Evolutionary conservation across 2,797 vertebrate genomes (phyloP).

Genomic region (Pangasius djambal): DNA sequence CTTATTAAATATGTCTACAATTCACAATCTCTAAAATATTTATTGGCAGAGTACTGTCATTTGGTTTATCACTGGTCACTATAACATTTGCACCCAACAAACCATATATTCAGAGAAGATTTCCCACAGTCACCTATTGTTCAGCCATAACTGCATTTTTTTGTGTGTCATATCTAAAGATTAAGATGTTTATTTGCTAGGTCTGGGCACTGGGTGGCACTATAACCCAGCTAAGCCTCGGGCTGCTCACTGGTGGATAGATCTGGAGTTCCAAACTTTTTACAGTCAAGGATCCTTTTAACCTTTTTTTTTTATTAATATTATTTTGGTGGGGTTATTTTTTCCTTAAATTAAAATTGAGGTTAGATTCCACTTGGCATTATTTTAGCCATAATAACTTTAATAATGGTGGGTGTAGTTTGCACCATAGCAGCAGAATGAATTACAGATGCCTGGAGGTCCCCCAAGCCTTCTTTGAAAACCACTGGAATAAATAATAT

Average conservation of each 20-base stretch:
- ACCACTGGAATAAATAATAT: not conserved
- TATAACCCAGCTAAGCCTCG: not conserved
- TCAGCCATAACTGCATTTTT: not conserved
- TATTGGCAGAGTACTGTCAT: not conserved
- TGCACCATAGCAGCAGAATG: not conserved
- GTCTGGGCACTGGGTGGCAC: conserved; percentile 25
- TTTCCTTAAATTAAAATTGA: not conserved
- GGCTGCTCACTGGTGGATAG: not conserved
- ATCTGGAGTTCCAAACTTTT: not conserved
- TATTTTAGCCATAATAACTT: not conserved
- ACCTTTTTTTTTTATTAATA: not conserved
- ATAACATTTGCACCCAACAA: not conserved
- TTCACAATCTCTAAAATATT: not conserved
- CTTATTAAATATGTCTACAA: not conserved
- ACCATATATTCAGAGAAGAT: not conserved
- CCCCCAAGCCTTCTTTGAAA: not conserved
- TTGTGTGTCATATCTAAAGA: not conserved
- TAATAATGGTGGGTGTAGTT: not conserved
- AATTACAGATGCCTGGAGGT: not conserved
- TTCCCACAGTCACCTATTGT: not conserved
- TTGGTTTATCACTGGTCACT: not conserved
- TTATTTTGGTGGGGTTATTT: not conserved
- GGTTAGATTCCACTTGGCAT: not conserved
- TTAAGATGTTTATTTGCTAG: not conserved
- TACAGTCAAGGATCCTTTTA: not conserved